Percentiles rank a stretch among this genome's conserved stretches.
Evolutionary conservation across 2,113 vertebrate genomes (phyloP).

Genomic region (Cyanoramphus novaezelandiae): DNA sequence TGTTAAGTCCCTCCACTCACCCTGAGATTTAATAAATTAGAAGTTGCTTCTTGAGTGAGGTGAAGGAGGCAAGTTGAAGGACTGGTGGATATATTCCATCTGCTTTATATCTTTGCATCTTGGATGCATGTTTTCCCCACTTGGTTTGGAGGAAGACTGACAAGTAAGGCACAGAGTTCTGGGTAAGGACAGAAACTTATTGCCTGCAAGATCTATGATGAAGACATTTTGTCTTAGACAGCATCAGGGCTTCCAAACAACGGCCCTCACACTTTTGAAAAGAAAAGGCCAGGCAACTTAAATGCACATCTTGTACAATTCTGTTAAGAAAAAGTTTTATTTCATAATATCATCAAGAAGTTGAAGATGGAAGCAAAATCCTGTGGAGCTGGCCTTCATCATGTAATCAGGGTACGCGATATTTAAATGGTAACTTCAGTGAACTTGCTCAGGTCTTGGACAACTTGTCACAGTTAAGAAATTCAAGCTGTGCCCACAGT

Average conservation of each 20-base stretch:
- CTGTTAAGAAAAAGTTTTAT: background rate
- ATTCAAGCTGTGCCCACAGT: constrained; percentile 38
- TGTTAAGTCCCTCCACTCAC: constrained; percentile 12
- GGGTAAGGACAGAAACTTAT: background rate
- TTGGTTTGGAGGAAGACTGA: constrained; percentile 41
- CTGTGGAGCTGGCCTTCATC: background rate
- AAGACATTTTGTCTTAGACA: background rate
- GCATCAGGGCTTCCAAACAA: background rate
- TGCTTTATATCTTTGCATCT: constrained; percentile 18
- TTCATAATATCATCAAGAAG: background rate
- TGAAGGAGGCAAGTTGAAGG: background rate
- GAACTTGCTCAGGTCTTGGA: constrained; percentile 30
- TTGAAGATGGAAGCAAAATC: background rate
- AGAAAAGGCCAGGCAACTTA: background rate
- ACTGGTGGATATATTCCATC: background rate
- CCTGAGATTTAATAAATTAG: constrained; percentile 39
- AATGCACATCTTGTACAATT: background rate
- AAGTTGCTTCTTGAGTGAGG: constrained; percentile 12
- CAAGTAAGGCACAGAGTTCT: background rate
- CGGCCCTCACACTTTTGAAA: background rate
- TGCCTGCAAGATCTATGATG: background rate
- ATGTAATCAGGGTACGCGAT: background rate
- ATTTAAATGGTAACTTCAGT: constrained; percentile 37
- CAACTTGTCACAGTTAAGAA: constrained; percentile 31
- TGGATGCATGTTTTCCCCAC: background rate